Percentiles rank a stretch among this genome's conserved stretches.
These are phyloP conservation scores for Coleophora flavipennella DNA, from an alignment of 2,888 invertebrate species.

Conservation along the genomic window DNA sequence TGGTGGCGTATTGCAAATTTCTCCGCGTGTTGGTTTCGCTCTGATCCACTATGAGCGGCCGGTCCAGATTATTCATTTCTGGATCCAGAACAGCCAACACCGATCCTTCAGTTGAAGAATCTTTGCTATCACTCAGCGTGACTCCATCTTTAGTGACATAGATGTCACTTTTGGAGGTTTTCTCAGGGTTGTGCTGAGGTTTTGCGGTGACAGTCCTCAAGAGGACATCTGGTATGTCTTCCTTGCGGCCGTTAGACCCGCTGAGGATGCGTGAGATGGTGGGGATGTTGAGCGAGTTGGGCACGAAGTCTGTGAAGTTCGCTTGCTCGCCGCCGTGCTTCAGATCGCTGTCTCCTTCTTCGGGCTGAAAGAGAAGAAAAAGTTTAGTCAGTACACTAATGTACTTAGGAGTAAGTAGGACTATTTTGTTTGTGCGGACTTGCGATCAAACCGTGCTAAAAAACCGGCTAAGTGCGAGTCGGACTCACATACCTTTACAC, in stretches of 20 bases:
- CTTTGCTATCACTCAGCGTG: constrained; percentile 56
- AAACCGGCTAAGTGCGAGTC: too few relatives aligned
- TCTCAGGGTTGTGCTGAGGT: constrained; percentile 59
- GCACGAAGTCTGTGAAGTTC: constrained; percentile 76
- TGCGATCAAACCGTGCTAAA: too few relatives aligned
- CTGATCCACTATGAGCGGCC: constrained; percentile 59
- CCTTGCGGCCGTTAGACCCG: constrained; percentile 88
- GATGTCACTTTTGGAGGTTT: constrained; percentile 56
- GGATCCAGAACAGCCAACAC: constrained; percentile 63
- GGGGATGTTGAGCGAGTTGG: constrained; percentile 81
- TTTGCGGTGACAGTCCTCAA: constrained; percentile 78
- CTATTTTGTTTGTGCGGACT: too few relatives aligned
- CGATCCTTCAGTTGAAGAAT: constrained; percentile 61
- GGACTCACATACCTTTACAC: too few relatives aligned
- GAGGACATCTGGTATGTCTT: constrained; percentile 85
- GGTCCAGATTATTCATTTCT: constrained; percentile 68
- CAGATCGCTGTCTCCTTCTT: constrained; percentile 56
- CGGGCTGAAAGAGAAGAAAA: constrained; percentile 38
- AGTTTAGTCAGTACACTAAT: background rate
- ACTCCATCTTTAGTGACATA: constrained; percentile 60
- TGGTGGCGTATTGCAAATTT: constrained; percentile 63
- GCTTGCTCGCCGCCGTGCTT: constrained; percentile 59
- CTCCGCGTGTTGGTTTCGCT: constrained; percentile 66
- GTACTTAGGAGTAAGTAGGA: too few relatives aligned
- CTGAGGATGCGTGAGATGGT: constrained; percentile 89